Conservation (phyloP, 2,888 invertebrate species). For the Cyrtodaria siliqua region DNA sequence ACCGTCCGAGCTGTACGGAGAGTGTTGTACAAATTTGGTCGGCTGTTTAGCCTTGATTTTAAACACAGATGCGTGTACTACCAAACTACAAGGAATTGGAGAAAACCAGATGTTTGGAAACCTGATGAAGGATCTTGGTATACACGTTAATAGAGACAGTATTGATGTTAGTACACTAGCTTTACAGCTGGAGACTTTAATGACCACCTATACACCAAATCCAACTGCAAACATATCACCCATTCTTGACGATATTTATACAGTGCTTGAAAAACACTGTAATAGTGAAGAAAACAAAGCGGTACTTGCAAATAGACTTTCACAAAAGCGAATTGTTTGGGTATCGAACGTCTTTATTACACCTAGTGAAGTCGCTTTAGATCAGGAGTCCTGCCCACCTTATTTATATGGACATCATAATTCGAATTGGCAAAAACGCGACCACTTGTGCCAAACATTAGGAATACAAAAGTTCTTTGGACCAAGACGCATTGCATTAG, state of each 20-base stretch:
- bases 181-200: neutral
- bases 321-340: constrained; percentile 13
- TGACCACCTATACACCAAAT: neutral
- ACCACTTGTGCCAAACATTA: constrained; percentile 5
- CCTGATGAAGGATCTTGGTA: no score
- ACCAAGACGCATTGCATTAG: neutral
- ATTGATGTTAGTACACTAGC: no score
- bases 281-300: neutral
- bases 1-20: constrained; percentile 1
- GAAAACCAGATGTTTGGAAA: no score
- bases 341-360: neutral
- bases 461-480: constrained; percentile 3
- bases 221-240: neutral
- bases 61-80: neutral
- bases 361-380: neutral
- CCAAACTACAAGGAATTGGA: no score
- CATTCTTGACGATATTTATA: neutral
- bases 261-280: neutral
- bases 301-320: constrained; percentile 1
- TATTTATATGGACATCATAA: constrained; percentile 4
- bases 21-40: neutral
- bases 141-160: no score
- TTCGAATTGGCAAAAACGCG: neutral
- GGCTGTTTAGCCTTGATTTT: constrained; percentile 6
- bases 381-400: constrained; percentile 1